Base-by-base conservation (phyloP, 2,113 vertebrate species). In the Sardina pilchardus region DNA sequence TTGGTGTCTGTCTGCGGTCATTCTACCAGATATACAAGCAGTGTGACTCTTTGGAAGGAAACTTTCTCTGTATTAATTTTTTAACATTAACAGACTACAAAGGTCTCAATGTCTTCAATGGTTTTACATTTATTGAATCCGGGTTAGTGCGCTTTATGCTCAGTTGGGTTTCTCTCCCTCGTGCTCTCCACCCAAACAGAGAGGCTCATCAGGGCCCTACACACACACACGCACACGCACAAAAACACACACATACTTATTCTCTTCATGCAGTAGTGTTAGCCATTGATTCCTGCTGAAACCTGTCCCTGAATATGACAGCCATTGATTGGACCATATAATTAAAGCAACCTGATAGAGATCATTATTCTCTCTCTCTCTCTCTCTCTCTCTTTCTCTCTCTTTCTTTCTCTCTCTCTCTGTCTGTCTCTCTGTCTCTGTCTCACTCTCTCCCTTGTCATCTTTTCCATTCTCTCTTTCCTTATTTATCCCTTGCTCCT, bases 281-380 rank as follows among this genome's bases (percentile, higher is more conserved):
- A 36, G 30, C 30, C 26, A 78, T 78, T 78, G 63, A 78, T 36
- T 78, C 26, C 71, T 78, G 71, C 34, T 36, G 71, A 78, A 78
- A 78, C 71, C 71, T 78, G 71, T 36, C 71, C 71, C 71, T 78
- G 71, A 78, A 78, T 78, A 78, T 78, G 71, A 36, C 71, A 36
- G 71, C 26, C 71, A 71, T 78, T 78, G 71, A 78, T 71, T 78
- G 26, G 21, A 34, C 71, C 71, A 39, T 78, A 36, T 78, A 78
- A 78, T 78, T 78, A 36, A 24, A 78, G 71, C 26, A 36, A 17
- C 71, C 26, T 71, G 26, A 36, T 39, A 36, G 12, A 78, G 71
- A 30, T 71, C 26, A 71, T 71, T 71, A 5, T 30, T 30, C 26
- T 71, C 63, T 71, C 6, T 71, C 26, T 30, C 24, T 71, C n/a